Conservation (phyloP, 2,797 vertebrate species). For the Myiotriccus ornatus region DNA sequence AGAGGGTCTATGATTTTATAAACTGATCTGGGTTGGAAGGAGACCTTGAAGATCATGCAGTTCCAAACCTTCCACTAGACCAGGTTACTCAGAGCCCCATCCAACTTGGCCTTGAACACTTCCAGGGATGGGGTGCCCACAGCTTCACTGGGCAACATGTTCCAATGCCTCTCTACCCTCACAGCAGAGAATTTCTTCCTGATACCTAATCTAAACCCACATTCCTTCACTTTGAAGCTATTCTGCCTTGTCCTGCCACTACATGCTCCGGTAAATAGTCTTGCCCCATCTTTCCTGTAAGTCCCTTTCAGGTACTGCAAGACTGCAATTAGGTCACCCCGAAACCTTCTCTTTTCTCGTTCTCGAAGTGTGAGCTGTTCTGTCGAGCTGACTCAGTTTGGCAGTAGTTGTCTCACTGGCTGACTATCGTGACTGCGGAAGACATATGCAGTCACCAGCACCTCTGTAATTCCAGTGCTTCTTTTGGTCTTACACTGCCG, state of each 20-base stretch:
- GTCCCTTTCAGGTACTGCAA: not conserved
- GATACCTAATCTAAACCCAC: not conserved
- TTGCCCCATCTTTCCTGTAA: not conserved
- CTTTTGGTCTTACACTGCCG: not conserved
- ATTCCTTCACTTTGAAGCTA: not conserved
- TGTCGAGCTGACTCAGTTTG: not conserved
- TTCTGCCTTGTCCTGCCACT: not conserved
- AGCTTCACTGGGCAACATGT: not conserved
- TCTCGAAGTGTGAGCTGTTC: not conserved
- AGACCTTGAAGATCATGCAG: not conserved
- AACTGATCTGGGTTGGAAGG: not conserved
- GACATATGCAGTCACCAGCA: fast-evolving
- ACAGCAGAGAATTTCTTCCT: not conserved
- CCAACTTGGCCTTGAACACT: not conserved
- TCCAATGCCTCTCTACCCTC: not conserved
- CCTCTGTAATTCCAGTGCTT: not conserved
- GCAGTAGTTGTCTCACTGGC: not conserved
- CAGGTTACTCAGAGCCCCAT: not conserved
- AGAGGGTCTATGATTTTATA: not conserved
- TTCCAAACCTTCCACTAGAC: not conserved
- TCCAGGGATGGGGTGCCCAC: not conserved
- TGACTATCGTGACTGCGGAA: not conserved
- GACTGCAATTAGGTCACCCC: not conserved
- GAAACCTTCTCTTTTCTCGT: not conserved
- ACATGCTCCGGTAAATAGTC: not conserved